Percentiles rank a stretch among this genome's conserved stretches.
These are phyloP conservation scores for Meandrusa payeni DNA, from an alignment of 2,888 invertebrate genomes.

Conservation along the genomic window DNA sequence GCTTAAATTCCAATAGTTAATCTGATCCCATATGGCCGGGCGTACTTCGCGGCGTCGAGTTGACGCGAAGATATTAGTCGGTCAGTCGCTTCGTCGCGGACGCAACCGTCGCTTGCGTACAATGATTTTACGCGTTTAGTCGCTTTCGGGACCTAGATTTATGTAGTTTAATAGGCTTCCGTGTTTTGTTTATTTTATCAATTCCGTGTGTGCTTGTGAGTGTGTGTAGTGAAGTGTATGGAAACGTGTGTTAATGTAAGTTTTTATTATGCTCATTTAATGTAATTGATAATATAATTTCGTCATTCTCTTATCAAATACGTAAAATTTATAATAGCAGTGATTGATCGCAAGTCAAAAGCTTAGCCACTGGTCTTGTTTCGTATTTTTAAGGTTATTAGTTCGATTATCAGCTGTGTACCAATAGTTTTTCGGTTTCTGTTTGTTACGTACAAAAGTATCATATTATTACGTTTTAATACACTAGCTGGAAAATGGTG, in stretches of 20 bases:
- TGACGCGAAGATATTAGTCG: constrained; percentile 56
- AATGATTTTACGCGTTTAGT: constrained; percentile 25
- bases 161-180: constrained; percentile 14
- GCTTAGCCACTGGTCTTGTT: too few species aligned
- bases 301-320: too few species aligned
- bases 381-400: too few species aligned
- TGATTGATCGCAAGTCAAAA: too few species aligned
- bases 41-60: constrained; percentile 37
- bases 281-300: not conserved
- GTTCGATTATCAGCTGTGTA: too few species aligned
- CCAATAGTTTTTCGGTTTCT: too few species aligned
- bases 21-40: constrained; percentile 33
- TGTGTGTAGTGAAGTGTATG: not conserved
- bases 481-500: too few species aligned
- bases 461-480: too few species aligned
- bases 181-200: constrained; percentile 16
- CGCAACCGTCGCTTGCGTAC: constrained; percentile 55
- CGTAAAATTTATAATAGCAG: too few species aligned
- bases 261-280: not conserved
- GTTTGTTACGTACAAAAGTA: too few species aligned
- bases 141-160: constrained; percentile 5
- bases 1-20: constrained; percentile 24
- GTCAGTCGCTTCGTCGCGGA: constrained; percentile 61
- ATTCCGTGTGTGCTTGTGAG: constrained; percentile 22
- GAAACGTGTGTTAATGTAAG: constrained; percentile 1